A percentile compares a stretch with the other conserved stretches of the same genome.
These are phyloP conservation scores for Gymnarchus niloticus DNA, from an alignment of 2,113 vertebrate genomes.

Conservation along the genomic window DNA sequence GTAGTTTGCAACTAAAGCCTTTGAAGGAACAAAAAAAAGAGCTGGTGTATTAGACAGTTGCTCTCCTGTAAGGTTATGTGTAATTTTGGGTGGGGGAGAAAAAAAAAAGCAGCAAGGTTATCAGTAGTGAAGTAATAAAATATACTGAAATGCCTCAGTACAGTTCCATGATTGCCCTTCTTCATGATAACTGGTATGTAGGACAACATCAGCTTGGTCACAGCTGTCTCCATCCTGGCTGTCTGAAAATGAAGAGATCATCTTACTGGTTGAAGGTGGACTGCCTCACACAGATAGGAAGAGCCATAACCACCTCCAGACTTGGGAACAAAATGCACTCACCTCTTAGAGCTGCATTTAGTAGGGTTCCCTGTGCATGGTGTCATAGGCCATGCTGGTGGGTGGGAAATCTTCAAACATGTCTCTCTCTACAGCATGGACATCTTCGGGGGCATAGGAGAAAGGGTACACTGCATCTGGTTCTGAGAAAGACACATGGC, in stretches of 20 bases:
- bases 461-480: conserved; percentile 56
- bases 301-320: no score
- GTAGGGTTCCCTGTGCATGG: conserved; percentile 47
- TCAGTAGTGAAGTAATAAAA: conserved; percentile 2
- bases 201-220: background rate
- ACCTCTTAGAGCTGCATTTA: background rate
- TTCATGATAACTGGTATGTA: background rate
- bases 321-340: background rate
- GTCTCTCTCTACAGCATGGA: conserved; percentile 30
- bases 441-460: conserved; percentile 54
- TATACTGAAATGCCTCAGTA: background rate
- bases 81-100: no score
- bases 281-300: no score
- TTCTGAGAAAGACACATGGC: conserved; percentile 46
- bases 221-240: background rate
- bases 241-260: background rate
- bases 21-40: no score
- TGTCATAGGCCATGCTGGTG: conserved; percentile 42
- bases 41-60: no score
- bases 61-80: no score
- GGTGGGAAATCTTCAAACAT: background rate
- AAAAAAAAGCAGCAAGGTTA: background rate
- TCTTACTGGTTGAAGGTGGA: no score
- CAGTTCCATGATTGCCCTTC: background rate
- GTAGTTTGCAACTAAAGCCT: background rate